Evolutionary conservation across 37 sponge, comb jelly and placozoan species (phyloP), one percentile per base, ranked within the genome.

Genomic region (Petrosia ficiformis): DNA sequence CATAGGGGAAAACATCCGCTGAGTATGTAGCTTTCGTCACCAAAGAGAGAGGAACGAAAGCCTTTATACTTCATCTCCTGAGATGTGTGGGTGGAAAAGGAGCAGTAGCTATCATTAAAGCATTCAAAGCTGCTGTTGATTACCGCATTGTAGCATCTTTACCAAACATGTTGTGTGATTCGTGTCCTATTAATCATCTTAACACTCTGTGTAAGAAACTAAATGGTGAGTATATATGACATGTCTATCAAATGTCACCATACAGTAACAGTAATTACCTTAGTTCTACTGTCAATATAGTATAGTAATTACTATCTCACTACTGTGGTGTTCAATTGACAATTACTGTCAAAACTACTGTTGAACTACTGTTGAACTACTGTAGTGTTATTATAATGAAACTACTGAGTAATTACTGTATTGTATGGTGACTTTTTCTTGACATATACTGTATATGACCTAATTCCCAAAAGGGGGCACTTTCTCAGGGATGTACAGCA

Each of bases 181-280:
- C 67, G 30, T 93, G 94, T 75, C 94, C 94, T 3, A 75, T 93
- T 4, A 65, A 76, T 43, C 75, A 85, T 54, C 79, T 93, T 25
- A 73, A 93, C 57, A 58, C 26, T 11, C 80, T 93, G 38, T 93
- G 90, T 67, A 66, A 82, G 60, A 59, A 61, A 14, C 54, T 93
- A 0, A 92, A 89, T 68, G 83, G 91, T 85, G 44, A 68, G 74
- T 38, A 61, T 26, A 5, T 14, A 48, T 48, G 54, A 25, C 65
- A 25, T 54, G 21, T 54, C 57, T 21, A 54, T 54, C 16, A 22
- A 54, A 24, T 64, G n/a, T n/a, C n/a, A n/a, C n/a, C n/a, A n/a
- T n/a, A n/a, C n/a, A n/a, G n/a, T n/a, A n/a, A n/a, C n/a, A n/a
- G n/a, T n/a, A n/a, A n/a, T n/a, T n/a, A n/a, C n/a, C n/a, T n/a